phyloP scores from a whole-genome alignment of 2,113 vertebrate species.

The Alethe diademata region DNA sequence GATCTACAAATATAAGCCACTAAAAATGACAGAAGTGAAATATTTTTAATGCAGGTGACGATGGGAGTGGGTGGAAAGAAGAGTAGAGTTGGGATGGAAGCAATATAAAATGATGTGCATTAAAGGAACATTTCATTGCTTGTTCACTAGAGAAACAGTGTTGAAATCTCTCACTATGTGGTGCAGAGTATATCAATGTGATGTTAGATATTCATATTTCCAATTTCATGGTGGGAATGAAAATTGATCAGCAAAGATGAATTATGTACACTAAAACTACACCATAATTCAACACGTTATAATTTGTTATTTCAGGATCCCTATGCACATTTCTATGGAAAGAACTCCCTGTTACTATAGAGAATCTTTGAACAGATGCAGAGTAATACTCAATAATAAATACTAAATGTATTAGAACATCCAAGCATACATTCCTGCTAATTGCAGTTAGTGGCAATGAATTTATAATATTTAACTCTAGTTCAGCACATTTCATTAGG shows the following conservation, averaged over 20 bases:
- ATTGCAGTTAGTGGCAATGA: not conserved
- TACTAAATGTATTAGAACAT: not conserved
- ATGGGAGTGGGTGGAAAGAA: not conserved
- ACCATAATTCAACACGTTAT: not conserved
- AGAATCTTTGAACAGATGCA: not conserved
- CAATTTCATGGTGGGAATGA: not conserved
- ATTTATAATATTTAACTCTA: not conserved
- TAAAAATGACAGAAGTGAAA: not conserved
- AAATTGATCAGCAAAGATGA: not conserved
- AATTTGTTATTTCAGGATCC: not conserved
- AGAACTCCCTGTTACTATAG: not conserved
- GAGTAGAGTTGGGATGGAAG: not conserved
- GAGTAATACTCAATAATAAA: not conserved
- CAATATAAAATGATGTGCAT: not conserved
- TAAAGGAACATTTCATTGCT: not conserved
- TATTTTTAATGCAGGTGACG: constrained; percentile 17
- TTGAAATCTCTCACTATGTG: not conserved
- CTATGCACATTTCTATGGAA: not conserved
- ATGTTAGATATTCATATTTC: not conserved
- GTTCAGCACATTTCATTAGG: not conserved
- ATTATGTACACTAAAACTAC: not conserved
- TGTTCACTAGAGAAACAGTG: not conserved
- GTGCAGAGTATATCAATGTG: not conserved
- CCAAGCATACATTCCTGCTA: not conserved
- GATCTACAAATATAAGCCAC: not conserved